Evolutionary conservation across 2,888 invertebrate genomes (phyloP).

Genomic region (Sussaba pulchella): DNA sequence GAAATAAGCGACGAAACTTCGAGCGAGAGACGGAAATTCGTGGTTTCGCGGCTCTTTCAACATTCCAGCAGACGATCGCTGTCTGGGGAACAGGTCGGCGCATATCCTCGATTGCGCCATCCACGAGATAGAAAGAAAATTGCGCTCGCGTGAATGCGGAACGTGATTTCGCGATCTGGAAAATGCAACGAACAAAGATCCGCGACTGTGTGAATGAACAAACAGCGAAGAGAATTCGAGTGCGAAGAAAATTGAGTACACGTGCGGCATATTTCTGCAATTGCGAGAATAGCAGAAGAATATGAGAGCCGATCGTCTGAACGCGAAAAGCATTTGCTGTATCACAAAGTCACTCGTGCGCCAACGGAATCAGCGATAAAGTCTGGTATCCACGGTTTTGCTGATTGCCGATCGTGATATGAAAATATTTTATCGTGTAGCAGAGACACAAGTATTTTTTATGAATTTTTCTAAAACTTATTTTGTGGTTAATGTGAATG

Average conservation of each 20-base stretch:
- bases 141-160: neutral
- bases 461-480: too few relatives aligned
- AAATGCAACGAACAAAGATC: conserved; percentile 4
- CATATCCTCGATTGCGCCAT: neutral
- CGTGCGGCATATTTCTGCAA: conserved; percentile 14
- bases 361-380: neutral
- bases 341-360: neutral
- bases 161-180: neutral
- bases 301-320: conserved; percentile 28
- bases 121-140: neutral
- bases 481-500: too few relatives aligned
- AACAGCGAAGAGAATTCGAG: neutral
- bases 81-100: neutral
- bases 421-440: neutral
- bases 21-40: neutral
- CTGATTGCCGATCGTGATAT: neutral
- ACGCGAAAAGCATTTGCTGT: conserved; percentile 2
- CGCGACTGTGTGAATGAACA: conserved; percentile 1
- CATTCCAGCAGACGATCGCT: conserved; percentile 11
- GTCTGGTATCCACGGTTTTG: neutral
- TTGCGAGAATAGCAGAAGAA: neutral
- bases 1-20: neutral
- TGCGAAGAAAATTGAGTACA: neutral
- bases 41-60: conserved; percentile 48
- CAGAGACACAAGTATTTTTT: too few relatives aligned